Conservation (phyloP, 2,113 vertebrate species). For the Tragelaphus imberbis region DNA sequence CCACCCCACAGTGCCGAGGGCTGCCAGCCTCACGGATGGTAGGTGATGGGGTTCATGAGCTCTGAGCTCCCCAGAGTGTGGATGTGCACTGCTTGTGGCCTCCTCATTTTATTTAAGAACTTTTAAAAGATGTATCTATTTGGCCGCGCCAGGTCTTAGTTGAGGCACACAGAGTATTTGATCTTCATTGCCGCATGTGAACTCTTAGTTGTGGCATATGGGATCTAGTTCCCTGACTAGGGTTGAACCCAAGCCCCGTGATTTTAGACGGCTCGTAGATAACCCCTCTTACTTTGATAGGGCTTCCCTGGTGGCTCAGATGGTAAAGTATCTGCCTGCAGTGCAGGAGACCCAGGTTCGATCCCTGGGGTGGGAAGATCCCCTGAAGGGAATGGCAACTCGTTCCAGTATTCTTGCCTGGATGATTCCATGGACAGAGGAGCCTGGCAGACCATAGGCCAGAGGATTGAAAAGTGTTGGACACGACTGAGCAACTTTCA, state of each 20-base stretch:
- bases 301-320: neutral
- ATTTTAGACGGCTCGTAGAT: neutral
- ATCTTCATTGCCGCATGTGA: fast-evolving
- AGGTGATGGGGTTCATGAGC: fast-evolving
- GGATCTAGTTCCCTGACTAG: neutral
- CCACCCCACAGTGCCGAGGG: neutral
- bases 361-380: neutral
- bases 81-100: fast-evolving
- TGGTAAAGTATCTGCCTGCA: neutral
- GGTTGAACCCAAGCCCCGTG: neutral
- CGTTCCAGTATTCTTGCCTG: neutral
- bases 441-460: neutral
- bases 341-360: neutral
- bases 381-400: neutral
- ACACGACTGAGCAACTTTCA: neutral
- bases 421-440: neutral
- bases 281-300: neutral
- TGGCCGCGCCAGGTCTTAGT: neutral
- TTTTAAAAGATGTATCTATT: neutral
- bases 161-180: neutral
- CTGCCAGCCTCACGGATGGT: no score
- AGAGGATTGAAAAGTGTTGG: neutral
- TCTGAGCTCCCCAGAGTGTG: neutral
- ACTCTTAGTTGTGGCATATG: neutral
- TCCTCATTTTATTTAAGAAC: neutral